Percentiles rank a stretch among this genome's conserved stretches.
These are phyloP conservation scores for Lochmaea crataegi DNA, from an alignment of 2,888 invertebrate genomes.

Conservation along the genomic window DNA sequence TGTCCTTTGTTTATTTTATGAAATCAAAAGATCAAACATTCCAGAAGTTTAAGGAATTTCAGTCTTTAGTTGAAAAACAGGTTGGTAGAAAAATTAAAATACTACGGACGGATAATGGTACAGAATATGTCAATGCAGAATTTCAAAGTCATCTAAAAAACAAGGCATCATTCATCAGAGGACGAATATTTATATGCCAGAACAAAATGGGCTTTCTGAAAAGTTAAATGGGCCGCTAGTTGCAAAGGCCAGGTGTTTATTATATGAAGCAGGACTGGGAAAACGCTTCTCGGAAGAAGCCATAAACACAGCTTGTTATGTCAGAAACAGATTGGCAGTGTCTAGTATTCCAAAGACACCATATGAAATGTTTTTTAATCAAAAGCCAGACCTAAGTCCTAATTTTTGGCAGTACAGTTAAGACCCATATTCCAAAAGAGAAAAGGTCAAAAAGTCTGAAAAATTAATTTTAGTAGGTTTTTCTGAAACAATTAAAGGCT, in stretches of 20 bases:
- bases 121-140: too few species aligned
- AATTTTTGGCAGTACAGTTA: conserved; percentile 29
- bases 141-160: too few species aligned
- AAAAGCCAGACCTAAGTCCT: conserved; percentile 34
- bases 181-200: too few species aligned
- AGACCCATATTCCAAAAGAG: conserved; percentile 35
- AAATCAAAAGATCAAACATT: too few species aligned
- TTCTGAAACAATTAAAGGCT: conserved; percentile 32
- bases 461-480: conserved; percentile 35
- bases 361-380: conserved; percentile 29
- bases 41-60: too few species aligned
- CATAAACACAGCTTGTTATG: conserved; percentile 44
- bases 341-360: conserved; percentile 20
- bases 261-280: conserved; percentile 44
- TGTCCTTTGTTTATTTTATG: too few species aligned
- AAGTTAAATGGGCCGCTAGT: conserved; percentile 49
- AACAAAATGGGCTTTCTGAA: too few species aligned
- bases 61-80: too few species aligned
- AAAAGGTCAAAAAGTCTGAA: conserved; percentile 19
- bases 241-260: conserved; percentile 47
- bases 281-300: conserved; percentile 49
- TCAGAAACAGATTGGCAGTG: conserved; percentile 39
- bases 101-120: too few species aligned
- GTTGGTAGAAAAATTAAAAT: too few species aligned
- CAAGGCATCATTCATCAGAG: too few species aligned